Evolutionary conservation across 2,888 invertebrate species (phyloP).

Genomic region (Macrosiphum euphorbiae): DNA sequence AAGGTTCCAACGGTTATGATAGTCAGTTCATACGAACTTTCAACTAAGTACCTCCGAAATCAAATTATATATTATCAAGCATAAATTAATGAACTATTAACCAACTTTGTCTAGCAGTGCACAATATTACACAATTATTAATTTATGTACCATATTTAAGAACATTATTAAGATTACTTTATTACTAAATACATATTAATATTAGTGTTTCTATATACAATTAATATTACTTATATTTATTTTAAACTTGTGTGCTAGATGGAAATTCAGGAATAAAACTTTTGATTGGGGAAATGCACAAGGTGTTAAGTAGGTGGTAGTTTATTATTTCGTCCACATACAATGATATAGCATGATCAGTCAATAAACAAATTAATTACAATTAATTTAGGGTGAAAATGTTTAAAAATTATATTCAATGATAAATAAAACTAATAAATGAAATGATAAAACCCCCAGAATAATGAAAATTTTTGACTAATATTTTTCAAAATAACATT

Average conservation of each 20-base stretch:
- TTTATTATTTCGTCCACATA: neutral
- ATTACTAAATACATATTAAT: neutral
- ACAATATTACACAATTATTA: neutral
- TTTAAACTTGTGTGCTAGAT: neutral
- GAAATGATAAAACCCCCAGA: neutral
- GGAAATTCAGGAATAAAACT: neutral
- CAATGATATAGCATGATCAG: neutral
- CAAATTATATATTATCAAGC: neutral
- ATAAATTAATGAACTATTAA: neutral
- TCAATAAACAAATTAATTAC: neutral
- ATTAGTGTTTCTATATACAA: neutral
- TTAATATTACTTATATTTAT: neutral
- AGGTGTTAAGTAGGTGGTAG: rapidly evolving
- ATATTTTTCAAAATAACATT: too few species aligned
- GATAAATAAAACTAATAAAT: neutral
- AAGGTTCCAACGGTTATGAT: neutral
- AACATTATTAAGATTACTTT: neutral
- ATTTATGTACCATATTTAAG: neutral
- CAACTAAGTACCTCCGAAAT: neutral
- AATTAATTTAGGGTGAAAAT: neutral
- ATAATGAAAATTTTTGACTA: neutral
- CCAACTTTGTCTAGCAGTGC: neutral
- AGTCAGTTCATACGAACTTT: neutral
- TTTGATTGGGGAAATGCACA: neutral
- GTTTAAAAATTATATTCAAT: neutral